A percentile compares a stretch with the other conserved stretches of the same genome.
phyloP scores from a whole-genome alignment of 1,140 invertebrate species.

The Heliconius congener region DNA sequence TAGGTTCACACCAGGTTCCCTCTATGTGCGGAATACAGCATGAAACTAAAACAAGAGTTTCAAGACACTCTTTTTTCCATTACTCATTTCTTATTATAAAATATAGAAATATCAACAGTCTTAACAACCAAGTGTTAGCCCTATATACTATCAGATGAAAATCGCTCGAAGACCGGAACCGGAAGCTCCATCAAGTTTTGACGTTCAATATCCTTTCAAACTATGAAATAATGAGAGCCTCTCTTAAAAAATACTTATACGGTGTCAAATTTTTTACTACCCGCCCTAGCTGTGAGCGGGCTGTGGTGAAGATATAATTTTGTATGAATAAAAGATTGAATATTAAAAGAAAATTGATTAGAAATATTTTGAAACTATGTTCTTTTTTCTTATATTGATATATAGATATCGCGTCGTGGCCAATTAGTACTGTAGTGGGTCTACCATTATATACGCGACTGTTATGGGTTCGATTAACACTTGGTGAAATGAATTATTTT shows the following conservation, averaged over 20 bases:
- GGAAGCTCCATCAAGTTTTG: constrained; percentile 44
- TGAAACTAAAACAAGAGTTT: neutral
- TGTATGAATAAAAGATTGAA: no score
- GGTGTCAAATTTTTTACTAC: neutral
- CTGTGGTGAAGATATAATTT: no score
- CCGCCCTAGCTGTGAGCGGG: neutral
- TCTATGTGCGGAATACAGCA: neutral
- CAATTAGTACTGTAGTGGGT: no score
- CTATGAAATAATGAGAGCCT: constrained; percentile 40
- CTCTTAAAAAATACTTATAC: neutral
- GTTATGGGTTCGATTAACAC: no score
- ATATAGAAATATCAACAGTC: neutral
- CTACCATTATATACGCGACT: no score
- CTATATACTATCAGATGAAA: constrained; percentile 68
- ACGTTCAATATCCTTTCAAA: constrained; percentile 65
- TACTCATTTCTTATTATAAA: neutral
- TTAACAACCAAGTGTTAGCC: constrained; percentile 35
- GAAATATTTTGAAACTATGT: no score
- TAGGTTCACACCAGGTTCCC: neutral
- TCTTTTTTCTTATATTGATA: no score
- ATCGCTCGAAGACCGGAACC: constrained; percentile 70
- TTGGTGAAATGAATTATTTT: no score
- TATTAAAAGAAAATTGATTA: no score
- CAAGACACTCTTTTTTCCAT: neutral
- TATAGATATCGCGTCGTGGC: no score